Percentiles rank a stretch among this genome's conserved stretches.
Conservation (phyloP, 2,888 invertebrate genomes). For the Aleiodes testaceus region DNA sequence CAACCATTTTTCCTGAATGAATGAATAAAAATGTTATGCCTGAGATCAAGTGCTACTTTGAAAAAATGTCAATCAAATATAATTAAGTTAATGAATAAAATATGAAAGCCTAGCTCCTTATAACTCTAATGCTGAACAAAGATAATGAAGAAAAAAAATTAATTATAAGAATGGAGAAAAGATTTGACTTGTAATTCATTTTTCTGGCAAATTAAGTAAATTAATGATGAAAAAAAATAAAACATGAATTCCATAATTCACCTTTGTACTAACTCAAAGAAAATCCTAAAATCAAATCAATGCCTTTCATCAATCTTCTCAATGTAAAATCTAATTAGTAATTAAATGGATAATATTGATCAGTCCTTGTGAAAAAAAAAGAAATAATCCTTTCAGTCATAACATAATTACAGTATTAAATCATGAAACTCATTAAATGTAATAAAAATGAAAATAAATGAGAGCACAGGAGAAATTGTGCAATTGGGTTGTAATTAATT, state of each 20-base stretch:
- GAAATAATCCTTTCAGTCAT: slow-evolving; percentile 1
- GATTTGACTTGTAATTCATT: background rate
- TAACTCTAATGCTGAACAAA: slow-evolving; percentile 7
- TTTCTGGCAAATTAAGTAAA: too few relatives aligned
- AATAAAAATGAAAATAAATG: slow-evolving; percentile 13
- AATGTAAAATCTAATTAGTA: slow-evolving; percentile 13
- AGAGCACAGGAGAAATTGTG: background rate
- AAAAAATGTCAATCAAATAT: slow-evolving; percentile 24
- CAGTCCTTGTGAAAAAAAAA: background rate
- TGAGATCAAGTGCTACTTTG: slow-evolving; percentile 16
- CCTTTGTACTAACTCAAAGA: slow-evolving; percentile 22
- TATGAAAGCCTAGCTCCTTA: slow-evolving; percentile 21
- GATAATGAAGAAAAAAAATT: background rate
- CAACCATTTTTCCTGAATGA: background rate
- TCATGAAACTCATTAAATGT: slow-evolving; percentile 5
- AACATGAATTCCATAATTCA: slow-evolving; percentile 9
- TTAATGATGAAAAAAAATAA: too few relatives aligned
- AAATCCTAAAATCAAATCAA: slow-evolving; percentile 2
- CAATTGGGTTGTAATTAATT: background rate
- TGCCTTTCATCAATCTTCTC: slow-evolving; percentile 9
- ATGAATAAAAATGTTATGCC: background rate
- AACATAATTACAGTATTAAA: slow-evolving; percentile 25
- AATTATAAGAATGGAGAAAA: background rate
- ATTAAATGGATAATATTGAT: background rate
- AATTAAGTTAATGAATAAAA: slow-evolving; percentile 4